Percentiles rank a stretch among this genome's conserved stretches.
Conservation (phyloP, 2,888 invertebrate genomes). For the Poecilobothrus nobilitatus region DNA sequence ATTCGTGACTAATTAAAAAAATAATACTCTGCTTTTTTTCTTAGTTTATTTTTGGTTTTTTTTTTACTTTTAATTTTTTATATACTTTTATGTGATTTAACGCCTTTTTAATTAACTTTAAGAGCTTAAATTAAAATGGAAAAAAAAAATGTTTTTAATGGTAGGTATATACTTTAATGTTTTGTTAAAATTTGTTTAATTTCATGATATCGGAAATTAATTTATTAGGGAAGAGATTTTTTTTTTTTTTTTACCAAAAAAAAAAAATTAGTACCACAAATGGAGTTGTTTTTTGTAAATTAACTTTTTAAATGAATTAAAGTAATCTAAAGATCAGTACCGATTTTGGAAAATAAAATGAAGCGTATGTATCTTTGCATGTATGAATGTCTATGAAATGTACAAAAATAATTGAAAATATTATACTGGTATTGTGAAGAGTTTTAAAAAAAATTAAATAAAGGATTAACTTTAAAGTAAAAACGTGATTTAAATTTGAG, state of each 20-base stretch:
- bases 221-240: background rate
- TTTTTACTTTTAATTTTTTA: background rate
- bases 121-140: background rate
- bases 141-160: background rate
- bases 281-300: too few relatives aligned
- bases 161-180: background rate
- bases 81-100: background rate
- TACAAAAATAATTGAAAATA: too few relatives aligned
- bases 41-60: background rate
- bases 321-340: too few relatives aligned
- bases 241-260: background rate
- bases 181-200: background rate
- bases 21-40: background rate
- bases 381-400: too few relatives aligned
- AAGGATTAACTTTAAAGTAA: too few relatives aligned
- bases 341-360: too few relatives aligned
- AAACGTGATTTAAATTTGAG: too few relatives aligned
- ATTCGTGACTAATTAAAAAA: background rate
- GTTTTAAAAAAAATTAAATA: too few relatives aligned
- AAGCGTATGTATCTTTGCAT: too few relatives aligned
- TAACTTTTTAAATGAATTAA: too few relatives aligned
- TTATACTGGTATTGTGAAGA: too few relatives aligned
- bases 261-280: too few relatives aligned
- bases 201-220: background rate
- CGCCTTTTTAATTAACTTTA: slow-evolving; percentile 1